phyloP scores from a whole-genome alignment of 1,140 invertebrate genomes.

The Tachypleus tridentatus region DNA sequence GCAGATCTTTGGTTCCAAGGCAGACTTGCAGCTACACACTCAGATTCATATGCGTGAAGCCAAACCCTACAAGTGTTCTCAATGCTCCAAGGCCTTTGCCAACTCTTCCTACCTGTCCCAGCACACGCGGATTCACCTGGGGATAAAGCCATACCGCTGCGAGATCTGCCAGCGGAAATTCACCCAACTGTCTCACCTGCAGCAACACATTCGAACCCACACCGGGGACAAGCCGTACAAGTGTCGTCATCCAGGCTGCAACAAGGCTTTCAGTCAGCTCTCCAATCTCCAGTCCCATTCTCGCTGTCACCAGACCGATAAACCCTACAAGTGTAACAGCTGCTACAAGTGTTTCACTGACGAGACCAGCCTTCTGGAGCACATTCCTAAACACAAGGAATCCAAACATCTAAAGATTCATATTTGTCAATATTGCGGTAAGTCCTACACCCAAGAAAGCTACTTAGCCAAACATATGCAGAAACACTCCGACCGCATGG shows the following conservation, averaged over 20 bases:
- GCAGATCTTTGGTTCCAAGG: conserved; percentile 95
- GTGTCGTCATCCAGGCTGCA: conserved; percentile 88
- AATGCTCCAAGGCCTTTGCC: conserved; percentile 96
- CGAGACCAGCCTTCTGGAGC: conserved; percentile 83
- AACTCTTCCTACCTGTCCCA: conserved; percentile 98
- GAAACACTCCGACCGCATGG: conserved; percentile 43
- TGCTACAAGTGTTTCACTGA: conserved; percentile 97
- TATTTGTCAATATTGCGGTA: conserved; percentile 98
- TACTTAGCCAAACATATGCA: conserved; percentile 98
- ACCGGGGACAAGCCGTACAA: conserved; percentile 98
- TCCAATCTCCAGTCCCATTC: conserved; percentile 97
- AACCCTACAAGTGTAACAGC: conserved; percentile 93
- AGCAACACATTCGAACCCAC: conserved; percentile 97
- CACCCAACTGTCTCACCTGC: conserved; percentile 95
- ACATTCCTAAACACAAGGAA: conserved; percentile 99
- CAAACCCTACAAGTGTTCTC: conserved; percentile 97
- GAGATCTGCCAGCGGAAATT: conserved; percentile 98
- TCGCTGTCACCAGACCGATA: conserved; percentile 94
- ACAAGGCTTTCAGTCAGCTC: conserved; percentile 94
- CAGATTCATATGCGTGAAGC: conserved; percentile 96
- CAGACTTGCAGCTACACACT: conserved; percentile 90
- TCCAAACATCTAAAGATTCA: conserved; percentile 99
- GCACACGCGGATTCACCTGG: conserved; percentile 95
- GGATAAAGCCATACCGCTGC: conserved; percentile 48
- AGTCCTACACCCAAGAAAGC: conserved; percentile 98